phyloP scores from a whole-genome alignment of 30 jellyfish, hydroid and myxozoan species.

The Sanderia malayensis region DNA sequence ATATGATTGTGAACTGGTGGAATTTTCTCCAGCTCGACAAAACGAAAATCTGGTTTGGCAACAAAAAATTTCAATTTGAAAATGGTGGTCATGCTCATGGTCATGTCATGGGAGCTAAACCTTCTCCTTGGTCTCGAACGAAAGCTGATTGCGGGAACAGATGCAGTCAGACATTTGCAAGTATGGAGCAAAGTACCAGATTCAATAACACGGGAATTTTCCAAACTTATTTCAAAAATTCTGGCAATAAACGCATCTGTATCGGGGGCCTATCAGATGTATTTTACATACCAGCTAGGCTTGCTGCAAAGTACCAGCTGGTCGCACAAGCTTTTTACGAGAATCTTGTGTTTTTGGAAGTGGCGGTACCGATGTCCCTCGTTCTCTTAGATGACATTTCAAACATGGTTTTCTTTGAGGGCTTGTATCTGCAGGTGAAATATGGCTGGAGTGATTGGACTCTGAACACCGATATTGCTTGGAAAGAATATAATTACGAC shows the following conservation, averaged over 20 bases:
- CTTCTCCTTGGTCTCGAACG: constrained; percentile 44
- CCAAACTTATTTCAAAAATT: background rate
- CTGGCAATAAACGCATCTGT: constrained; percentile 13
- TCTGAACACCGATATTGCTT: constrained; percentile 2
- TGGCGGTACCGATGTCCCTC: constrained; percentile 46
- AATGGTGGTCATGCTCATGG: background rate
- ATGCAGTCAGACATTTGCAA: constrained; percentile 22
- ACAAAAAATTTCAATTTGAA: too few species aligned
- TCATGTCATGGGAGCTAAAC: background rate
- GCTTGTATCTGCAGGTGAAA: constrained; percentile 31
- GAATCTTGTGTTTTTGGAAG: constrained; percentile 45
- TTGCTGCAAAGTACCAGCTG: constrained; percentile 2
- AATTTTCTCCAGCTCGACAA: constrained; percentile 25
- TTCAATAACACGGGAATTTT: background rate
- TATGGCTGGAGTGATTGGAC: constrained; percentile 35
- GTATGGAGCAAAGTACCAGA: constrained; percentile 2
- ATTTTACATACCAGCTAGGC: constrained; percentile 40
- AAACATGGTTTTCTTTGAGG: constrained; percentile 11
- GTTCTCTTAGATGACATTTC: constrained; percentile 8
- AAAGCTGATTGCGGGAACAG: constrained; percentile 10
- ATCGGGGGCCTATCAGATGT: constrained; percentile 38
- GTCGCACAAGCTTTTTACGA: constrained; percentile 32
- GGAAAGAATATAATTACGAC: constrained; percentile 22
- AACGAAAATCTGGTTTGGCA: constrained; percentile 46
- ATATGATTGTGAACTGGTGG: constrained; percentile 65